Conservation (phyloP, 2,113 vertebrate genomes). For the Cyprinodon brontotheroides region DNA sequence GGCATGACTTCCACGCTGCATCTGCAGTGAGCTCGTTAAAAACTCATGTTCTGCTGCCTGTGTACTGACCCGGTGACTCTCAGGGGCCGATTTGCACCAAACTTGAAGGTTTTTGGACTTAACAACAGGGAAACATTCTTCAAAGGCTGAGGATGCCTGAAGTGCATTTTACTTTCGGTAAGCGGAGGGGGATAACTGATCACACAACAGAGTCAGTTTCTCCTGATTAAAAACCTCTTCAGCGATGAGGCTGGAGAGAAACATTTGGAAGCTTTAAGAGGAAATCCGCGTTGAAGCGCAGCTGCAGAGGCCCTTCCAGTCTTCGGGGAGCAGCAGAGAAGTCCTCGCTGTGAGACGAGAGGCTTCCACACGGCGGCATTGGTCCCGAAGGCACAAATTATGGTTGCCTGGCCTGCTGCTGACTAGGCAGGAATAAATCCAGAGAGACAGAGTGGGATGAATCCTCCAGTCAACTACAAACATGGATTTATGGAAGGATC, state of each 20-base stretch:
- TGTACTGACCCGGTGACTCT: constrained; percentile 50
- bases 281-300: background rate
- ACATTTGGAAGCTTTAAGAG: background rate
- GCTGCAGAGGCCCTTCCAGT: constrained; percentile 25
- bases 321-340: constrained; percentile 38
- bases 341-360: constrained; percentile 20
- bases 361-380: constrained; percentile 21
- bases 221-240: constrained; percentile 13
- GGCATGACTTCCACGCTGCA: constrained; percentile 37
- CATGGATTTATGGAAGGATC: constrained; percentile 3
- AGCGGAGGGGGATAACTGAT: too few species aligned
- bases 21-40: constrained; percentile 59
- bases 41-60: constrained; percentile 53
- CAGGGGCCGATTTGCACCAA: constrained; percentile 25
- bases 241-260: background rate
- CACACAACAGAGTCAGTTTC: too few species aligned
- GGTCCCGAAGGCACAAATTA: constrained; percentile 34
- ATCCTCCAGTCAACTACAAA: constrained; percentile 21
- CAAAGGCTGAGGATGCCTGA: background rate
- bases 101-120: constrained; percentile 26
- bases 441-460: background rate
- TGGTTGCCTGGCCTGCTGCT: constrained; percentile 46
- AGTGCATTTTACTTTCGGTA: constrained; percentile 10
- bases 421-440: constrained; percentile 49
- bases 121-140: constrained; percentile 25